These are phyloP conservation scores for Cinclus cinclus DNA, from an alignment of 2,113 vertebrate species.

Conservation along the genomic window DNA sequence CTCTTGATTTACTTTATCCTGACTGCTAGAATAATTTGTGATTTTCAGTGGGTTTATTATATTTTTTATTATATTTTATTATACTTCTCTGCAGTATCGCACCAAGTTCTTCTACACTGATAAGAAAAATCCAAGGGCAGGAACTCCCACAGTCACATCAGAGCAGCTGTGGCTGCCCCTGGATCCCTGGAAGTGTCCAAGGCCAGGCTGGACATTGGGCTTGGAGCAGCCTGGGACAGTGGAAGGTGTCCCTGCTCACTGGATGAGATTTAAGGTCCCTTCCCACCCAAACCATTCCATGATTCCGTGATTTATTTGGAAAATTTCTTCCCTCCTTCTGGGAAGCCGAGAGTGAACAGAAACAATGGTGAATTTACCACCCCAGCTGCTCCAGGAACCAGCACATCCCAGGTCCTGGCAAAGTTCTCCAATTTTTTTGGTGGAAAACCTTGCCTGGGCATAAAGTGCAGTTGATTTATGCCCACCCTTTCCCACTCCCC, in stretches of 20 bases:
- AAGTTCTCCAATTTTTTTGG: not conserved
- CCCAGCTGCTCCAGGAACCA: not conserved
- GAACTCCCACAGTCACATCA: not conserved
- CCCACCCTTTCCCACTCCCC: too few relatives aligned
- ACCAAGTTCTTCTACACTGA: not conserved
- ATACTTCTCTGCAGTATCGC: not conserved
- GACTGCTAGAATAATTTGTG: not conserved
- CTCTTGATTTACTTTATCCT: not conserved
- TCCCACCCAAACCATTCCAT: not conserved
- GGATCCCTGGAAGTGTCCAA: not conserved
- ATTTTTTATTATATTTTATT: not conserved
- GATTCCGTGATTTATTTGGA: not conserved
- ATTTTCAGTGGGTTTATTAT: not conserved
- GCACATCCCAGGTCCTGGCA: not conserved
- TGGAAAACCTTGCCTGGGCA: not conserved
- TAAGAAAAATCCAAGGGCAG: not conserved
- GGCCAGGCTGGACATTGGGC: not conserved
- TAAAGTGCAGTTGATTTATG: not conserved
- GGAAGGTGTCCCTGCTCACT: not conserved
- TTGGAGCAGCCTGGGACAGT: not conserved
- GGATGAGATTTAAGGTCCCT: not conserved
- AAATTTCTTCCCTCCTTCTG: not conserved
- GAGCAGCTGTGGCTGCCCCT: not conserved
- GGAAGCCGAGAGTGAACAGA: not conserved
- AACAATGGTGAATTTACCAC: not conserved